Evolutionary conservation across 1,140 invertebrate genomes (phyloP), one percentile per base, ranked within the genome.

Genomic region (Mactra quadrangularis): DNA sequence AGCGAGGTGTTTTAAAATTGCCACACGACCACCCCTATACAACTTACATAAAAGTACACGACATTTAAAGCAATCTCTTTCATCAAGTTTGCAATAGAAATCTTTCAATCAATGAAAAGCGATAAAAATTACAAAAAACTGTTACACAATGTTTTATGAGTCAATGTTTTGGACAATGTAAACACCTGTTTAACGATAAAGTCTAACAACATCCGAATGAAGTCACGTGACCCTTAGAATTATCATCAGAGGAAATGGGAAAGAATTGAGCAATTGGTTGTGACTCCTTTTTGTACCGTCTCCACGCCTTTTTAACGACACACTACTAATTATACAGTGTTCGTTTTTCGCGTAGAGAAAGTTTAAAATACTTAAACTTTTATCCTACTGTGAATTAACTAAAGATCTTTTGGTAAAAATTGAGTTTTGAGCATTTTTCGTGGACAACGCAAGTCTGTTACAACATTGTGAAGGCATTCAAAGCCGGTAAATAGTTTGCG

Each of bases 381-480:
- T 72, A 53, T 38, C 70, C 33, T 22, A 57, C 70, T 55, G 70
- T 57, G 53, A 57, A 35, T 38, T 25, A 72, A 35, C 53, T 31
- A 72, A 31, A 47, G 53, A 57, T 45, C 53, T 33, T n/a, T 15
- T 17, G 64, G 1, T 68, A 19, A 47, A 47, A 68, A 68, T 68
- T 47, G 64, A 68, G 19, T 50, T 50, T 68, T 68, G 64, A 68
- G 64, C 64, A 68, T 31, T 68, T 68, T 47, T 50, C n/a, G 27
- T 3, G 7, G 59, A 75, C 72, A 75, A 75, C 57, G 25, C 53
- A 3, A 47, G n/a, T 60, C 53, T 75, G 72, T 75, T 60, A 75
- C 45, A 33, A 31, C 47, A 75, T 60, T 35, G n/a, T 75, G 27
- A 60, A 50, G 45, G 22, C 29, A 60, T 75, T 75, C 22, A 45